phyloP scores from a whole-genome alignment of 2,113 vertebrate species.

The Rousettus leschenaultii region DNA sequence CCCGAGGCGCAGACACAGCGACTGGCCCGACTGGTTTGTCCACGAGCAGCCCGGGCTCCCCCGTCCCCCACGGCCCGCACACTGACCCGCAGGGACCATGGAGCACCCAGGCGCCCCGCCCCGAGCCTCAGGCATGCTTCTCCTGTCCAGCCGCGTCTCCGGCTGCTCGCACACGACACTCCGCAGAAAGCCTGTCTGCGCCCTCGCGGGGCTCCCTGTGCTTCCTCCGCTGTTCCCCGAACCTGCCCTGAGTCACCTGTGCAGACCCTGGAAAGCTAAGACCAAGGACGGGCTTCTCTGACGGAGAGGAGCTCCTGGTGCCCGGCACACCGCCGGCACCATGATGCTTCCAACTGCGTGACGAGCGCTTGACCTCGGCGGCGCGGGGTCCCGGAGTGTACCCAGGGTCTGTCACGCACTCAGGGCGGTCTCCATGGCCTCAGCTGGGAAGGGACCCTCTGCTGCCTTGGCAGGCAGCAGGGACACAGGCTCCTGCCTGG shows the following conservation, averaged over 20 bases:
- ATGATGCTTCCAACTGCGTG: no score
- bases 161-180: background rate
- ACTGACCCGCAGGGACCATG: no score
- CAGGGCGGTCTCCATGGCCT: background rate
- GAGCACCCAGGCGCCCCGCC: background rate
- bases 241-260: background rate
- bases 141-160: background rate
- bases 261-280: background rate
- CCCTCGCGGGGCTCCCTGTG: no score
- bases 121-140: background rate
- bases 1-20: background rate
- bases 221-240: no score
- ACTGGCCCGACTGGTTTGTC: no score
- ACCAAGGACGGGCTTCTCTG: no score
- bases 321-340: no score
- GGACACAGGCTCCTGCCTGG: no score
- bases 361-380: no score
- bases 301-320: no score
- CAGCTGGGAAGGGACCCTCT: background rate
- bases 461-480: background rate
- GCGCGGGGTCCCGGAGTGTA: no score
- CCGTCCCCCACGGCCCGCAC: no score
- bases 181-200: background rate
- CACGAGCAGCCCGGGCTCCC: background rate
- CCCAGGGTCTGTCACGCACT: background rate